Evolutionary conservation across 2,113 vertebrate genomes (phyloP), one percentile per base, ranked within the genome.

Genomic region (Casuarius casuarius): DNA sequence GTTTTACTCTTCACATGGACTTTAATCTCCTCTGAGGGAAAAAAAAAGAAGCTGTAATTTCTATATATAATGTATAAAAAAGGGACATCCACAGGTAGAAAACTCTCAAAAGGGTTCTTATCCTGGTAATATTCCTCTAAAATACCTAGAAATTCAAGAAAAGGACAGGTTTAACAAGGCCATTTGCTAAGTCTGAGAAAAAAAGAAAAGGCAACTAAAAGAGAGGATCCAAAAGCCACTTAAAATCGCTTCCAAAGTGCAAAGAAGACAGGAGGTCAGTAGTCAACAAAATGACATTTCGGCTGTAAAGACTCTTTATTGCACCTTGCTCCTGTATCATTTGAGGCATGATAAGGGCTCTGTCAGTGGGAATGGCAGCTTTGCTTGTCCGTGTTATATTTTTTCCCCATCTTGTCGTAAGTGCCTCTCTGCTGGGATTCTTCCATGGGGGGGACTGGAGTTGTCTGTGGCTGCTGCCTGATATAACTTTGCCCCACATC

Each of bases 231-330:
- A 59, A 91, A 94, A 95, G 61, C 77, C 82, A 88, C 75, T 90
- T 94, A 87, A 95, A 95, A 94, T 96, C 51, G 88, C 68, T 95
- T 91, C 52, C 61, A 90, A 84, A 90, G 87, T 81, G 75, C 89
- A 92, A 75, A 81, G 87, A 87, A 77, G 87, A 86, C 56, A 83
- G 56, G 63, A 90, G 90, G 87, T 94, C 95, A 92, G 51, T 75
- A 95, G 82, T 95, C 82, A 95, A 93, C 82, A 95, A 95, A 95
- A 93, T 92, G 81, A 83, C 65, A 88, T 96, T 97, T 94, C 87
- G 61, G 38, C 87, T 81, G n/a, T 95, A 72, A 84, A 85, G 77
- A 70, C 31, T 77, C 51, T 84, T 94, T 81, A 93, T 77, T 83
- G 61, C 82, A 75, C 75, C 75, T 88, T 81, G 56, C 17, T 94